Percentiles rank a stretch among this genome's conserved stretches.
These are phyloP conservation scores for Odontothrips loti DNA, from an alignment of 2,888 invertebrate species.

Conservation along the genomic window DNA sequence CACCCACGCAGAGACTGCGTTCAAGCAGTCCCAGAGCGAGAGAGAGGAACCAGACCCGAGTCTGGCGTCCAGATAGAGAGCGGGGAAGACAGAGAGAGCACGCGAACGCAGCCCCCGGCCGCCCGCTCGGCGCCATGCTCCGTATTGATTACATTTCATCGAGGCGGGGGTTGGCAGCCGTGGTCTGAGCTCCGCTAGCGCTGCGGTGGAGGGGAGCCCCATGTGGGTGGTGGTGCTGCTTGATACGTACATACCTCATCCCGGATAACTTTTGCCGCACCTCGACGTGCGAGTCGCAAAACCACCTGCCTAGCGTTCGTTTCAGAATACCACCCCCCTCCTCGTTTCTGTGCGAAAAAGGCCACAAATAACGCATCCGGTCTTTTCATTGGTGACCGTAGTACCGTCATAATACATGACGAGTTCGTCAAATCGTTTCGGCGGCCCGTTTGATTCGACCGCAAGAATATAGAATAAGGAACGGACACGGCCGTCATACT, in stretches of 20 bases:
- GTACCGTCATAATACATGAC: no score
- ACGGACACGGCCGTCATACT: no score
- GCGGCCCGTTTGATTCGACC: no score
- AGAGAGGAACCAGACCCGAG: not conserved
- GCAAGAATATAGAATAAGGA: no score
- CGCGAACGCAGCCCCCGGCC: not conserved
- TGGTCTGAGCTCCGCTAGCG: not conserved
- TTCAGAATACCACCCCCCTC: no score
- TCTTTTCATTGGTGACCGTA: no score
- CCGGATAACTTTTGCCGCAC: no score
- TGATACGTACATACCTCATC: no score
- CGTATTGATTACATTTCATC: conserved; percentile 10
- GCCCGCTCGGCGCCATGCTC: not conserved
- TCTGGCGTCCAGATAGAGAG: not conserved
- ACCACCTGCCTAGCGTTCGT: no score
- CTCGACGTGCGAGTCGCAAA: no score
- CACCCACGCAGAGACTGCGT: not conserved
- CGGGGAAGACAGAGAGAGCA: not conserved
- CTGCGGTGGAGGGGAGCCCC: not conserved
- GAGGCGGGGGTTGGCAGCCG: not conserved
- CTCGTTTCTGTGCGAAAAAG: not conserved
- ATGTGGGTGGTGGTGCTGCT: not conserved
- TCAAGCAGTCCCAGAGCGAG: not conserved
- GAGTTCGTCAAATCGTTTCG: no score
- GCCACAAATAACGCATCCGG: no score